Base-by-base conservation (phyloP, 2,113 vertebrate species). In the Myiozetetes cayanensis region DNA sequence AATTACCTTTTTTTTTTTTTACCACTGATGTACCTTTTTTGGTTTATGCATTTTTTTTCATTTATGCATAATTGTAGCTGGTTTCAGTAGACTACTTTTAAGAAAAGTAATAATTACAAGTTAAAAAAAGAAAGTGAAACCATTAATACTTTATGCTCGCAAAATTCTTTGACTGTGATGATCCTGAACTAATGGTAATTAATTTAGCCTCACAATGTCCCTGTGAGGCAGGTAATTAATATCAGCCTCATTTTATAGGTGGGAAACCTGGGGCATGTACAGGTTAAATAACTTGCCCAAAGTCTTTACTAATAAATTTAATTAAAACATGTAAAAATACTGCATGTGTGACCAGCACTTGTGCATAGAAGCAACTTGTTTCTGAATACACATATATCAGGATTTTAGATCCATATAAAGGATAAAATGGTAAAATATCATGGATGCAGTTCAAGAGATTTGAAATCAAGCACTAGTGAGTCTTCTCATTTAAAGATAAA, bases 161-260 rank as follows among this genome's bases (percentile, higher is more conserved):
- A 91, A 66, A 83, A 73, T 70, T 73, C 19, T 87, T 74, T 68
- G 24, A 16, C 31, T 66, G 35, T 58, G 82, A 87, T 62, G 50
- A 72, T 79, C 35, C 76, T 67, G 65, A 88, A 71, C 14, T 77
- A 74, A 71, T 31, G 71, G 55, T 56, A 47, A 68, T 35, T 78
- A 71, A 87, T 76, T 93, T 68, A 96, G 61, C 83, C 92, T 95
- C 86, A 92, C 85, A 81, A 39, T 53, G 62, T 7, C 9, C 18
- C 37, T 87, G 88, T 61, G 61, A 95, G 70, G 65, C 61, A 75
- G 52, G 12, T 43, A 80, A 82, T 68, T 43, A 68, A 23, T 75
- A 50, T 43, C 61, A 82, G 41, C 21, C 56, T 68, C 53, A 62
- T 75, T 84, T 93, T 82, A 72, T 14, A 88, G 31, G 20, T 77